A percentile compares a stretch with the other conserved stretches of the same genome.
Conservation (phyloP, 1,140 invertebrate genomes). For the Drosophila ficusphila region DNA sequence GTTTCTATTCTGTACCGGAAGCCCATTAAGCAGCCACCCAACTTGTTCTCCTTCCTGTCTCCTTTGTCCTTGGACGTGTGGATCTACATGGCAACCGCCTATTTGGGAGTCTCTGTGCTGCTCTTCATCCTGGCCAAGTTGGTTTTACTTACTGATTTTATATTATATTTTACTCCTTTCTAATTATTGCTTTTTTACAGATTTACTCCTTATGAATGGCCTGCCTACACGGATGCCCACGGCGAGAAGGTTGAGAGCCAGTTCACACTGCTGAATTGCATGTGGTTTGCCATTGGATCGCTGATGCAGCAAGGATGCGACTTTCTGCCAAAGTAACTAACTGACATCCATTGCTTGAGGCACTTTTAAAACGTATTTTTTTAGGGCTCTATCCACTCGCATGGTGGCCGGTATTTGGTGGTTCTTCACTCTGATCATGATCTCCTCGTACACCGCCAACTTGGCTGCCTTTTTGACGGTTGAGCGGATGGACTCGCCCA, state of each 20-base stretch:
- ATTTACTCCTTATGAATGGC: slow-evolving; percentile 97
- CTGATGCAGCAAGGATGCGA: slow-evolving; percentile 97
- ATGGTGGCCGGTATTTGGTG: slow-evolving; percentile 98
- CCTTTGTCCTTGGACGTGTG: slow-evolving; percentile 96
- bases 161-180: no score
- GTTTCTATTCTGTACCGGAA: slow-evolving; percentile 97
- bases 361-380: slow-evolving; percentile 14
- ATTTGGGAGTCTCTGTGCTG: slow-evolving; percentile 96
- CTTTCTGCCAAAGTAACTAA: slow-evolving; percentile 93
- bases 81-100: slow-evolving; percentile 98
- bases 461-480: slow-evolving; percentile 98
- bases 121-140: slow-evolving; percentile 96
- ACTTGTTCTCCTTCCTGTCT: slow-evolving; percentile 96
- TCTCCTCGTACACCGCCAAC: slow-evolving; percentile 99
- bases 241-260: slow-evolving; percentile 93
- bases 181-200: slow-evolving; percentile 83
- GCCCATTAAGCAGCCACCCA: slow-evolving; percentile 95
- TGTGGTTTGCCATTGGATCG: slow-evolving; percentile 98
- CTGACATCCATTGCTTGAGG: not conserved
- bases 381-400: slow-evolving; percentile 92
- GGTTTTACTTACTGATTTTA: slow-evolving; percentile 59
- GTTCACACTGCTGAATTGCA: slow-evolving; percentile 95
- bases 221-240: slow-evolving; percentile 91
- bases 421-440: slow-evolving; percentile 99
- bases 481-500: slow-evolving; percentile 97